These are phyloP conservation scores for Drosophila ezoana DNA, from an alignment of 2,888 invertebrate genomes.

Conservation along the genomic window DNA sequence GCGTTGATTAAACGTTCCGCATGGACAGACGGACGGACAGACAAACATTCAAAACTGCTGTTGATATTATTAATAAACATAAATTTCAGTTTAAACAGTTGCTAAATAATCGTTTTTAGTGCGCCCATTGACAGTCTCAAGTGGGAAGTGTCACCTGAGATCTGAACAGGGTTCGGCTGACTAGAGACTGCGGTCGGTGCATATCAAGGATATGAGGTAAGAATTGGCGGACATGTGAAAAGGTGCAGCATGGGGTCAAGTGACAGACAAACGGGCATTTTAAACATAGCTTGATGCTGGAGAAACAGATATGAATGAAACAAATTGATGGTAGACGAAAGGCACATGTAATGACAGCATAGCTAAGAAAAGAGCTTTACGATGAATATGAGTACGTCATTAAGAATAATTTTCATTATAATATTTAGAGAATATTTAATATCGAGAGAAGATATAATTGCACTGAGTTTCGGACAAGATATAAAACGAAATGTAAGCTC, in stretches of 20 bases:
- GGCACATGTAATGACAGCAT: no score
- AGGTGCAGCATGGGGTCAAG: constrained; percentile 18
- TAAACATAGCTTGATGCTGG: background rate
- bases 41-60: constrained; percentile 49
- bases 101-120: constrained; percentile 71
- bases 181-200: constrained; percentile 3
- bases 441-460: no score
- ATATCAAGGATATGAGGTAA: constrained; percentile 48
- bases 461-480: no score
- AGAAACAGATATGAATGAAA: background rate
- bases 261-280: constrained; percentile 1
- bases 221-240: background rate
- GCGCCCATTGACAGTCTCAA: constrained; percentile 57
- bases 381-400: no score
- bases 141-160: constrained; percentile 23
- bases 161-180: constrained; percentile 3
- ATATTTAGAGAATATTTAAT: no score
- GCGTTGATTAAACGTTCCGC: constrained; percentile 61
- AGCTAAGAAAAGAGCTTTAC: no score
- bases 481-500: no score
- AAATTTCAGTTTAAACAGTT: constrained; percentile 81
- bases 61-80: constrained; percentile 82
- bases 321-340: no score
- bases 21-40: background rate
- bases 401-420: no score